Base-by-base conservation (phyloP, 2,888 invertebrate species). In the Stictocephala bisonia region DNA sequence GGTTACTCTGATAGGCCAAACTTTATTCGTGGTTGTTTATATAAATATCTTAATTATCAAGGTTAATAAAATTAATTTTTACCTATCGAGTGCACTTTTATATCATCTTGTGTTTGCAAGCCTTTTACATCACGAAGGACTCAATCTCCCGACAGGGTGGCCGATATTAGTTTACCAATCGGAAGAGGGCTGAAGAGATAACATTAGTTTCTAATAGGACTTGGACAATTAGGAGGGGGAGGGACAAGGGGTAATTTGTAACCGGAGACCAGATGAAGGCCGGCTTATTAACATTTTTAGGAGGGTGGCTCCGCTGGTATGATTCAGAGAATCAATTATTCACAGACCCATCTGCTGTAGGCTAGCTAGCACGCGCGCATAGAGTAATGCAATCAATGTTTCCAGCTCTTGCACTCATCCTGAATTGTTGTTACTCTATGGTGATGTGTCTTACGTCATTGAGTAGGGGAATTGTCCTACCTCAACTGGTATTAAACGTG, bases 241-340 rank as follows among this genome's bases (percentile, higher is more conserved):
- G 15, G 44, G 9, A 44, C 64, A 64, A n/a, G n/a, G 27, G 40
- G 64, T 13, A 64, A 64, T 64, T 64, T 64, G 64, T 64, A 64
- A 64, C 64, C 27, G 26, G 44, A 64, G 44, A 35, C 64, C 44
- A 20, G 44, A 41, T 40, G 41, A 64, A 44, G 64, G 27, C 26
- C n/a, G 67, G 72, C 72, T 72, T 72, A 72, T 72, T 72, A 72
- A 72, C 72, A 72, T 72, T 72, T 72, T 72, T 72, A 53, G 66
- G 51, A 56, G 60, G 69, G 31, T n/a, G n/a, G n/a, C n/a, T 40
- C 24, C 7, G 44, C 18, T 24, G 48, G 71, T n/a, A 76, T 78
- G 78, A 78, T 75, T 78, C 78, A 78, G 73, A 68, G 74, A 75
- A 78, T 78, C 78, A 78, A 78, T 78, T 78, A 78, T 78, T 78